Evolutionary conservation across 2,797 vertebrate species (phyloP), one percentile per base, ranked within the genome.

Genomic region (Atherinosoma microstoma): DNA sequence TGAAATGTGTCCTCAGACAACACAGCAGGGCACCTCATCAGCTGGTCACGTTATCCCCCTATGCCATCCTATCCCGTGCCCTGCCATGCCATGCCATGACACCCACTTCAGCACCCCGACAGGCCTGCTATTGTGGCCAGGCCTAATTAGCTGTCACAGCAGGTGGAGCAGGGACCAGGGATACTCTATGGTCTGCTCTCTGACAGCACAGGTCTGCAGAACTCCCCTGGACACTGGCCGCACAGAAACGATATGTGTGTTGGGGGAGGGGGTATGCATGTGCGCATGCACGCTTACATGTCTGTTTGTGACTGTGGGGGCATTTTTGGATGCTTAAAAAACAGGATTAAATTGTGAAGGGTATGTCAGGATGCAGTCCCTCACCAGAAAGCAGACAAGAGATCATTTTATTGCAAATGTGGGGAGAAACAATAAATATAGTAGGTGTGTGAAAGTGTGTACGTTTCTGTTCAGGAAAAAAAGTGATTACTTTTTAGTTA

Each of bases 81-180:
- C 69, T 79, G 71, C 79, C 73, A 74, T 79, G 83, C 80, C 86
- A 86, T 73, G 89, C 84, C 86, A 78, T 40, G 80, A 89, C 89
- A 87, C 84, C 84, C 77, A 79, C 77, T 91, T 87, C 82, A 76
- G 90, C 82, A 77, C 87, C 80, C 83, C 87, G 89, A 91, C 91
- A 90, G 76, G 73, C 80, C 80, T 76, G 84, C 82, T 78, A 87
- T 78, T 88, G 81, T 88, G 88, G 88, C 82, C 80, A 82, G 77
- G 85, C 87, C 86, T 94, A 94, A 94, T 94, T 93, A 94, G 91
- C 91, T 93, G 92, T 91, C 93, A 90, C 92, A 90, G 90, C 91
- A 92, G 90, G 91, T 91, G 89, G 87, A 87, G 79, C 82, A 76
- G 77, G 73, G 76, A 88, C 72, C 85, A 67, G 80, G 78, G 71